Evolutionary conservation across 2,113 vertebrate genomes (phyloP).

Genomic region (Marcusenius ussheri): DNA sequence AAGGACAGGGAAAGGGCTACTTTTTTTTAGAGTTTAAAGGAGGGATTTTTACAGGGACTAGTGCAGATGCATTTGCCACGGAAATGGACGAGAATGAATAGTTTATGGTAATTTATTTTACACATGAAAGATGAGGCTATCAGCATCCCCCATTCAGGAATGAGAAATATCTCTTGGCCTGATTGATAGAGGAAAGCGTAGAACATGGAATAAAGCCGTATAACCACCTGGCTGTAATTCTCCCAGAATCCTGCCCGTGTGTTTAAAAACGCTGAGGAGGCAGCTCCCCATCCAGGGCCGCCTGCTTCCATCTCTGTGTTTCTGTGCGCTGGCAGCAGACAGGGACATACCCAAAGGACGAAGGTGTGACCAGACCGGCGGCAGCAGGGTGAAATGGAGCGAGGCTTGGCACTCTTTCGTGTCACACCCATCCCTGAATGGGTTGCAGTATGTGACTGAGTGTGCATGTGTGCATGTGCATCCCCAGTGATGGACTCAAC

Average conservation of each 20-base stretch:
- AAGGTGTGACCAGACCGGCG: neutral
- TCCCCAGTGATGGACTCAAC: neutral
- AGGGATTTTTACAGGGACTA: neutral
- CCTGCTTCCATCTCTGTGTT: neutral
- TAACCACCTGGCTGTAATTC: neutral
- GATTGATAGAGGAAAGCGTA: neutral
- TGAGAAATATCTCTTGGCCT: neutral
- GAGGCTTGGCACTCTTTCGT: neutral
- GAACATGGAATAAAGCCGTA: neutral
- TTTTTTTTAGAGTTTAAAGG: neutral
- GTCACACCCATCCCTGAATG: neutral
- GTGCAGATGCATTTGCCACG: neutral
- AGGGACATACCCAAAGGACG: neutral
- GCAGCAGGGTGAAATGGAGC: neutral
- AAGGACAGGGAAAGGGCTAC: neutral
- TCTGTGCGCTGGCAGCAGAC: neutral
- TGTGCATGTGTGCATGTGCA: neutral
- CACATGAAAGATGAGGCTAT: neutral
- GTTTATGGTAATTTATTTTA: constrained; percentile 1
- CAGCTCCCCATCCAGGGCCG: neutral
- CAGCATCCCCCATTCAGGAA: neutral
- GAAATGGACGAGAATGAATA: neutral
- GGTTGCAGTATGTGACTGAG: neutral
- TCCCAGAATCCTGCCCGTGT: neutral
- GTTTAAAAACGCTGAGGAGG: neutral